Percentiles rank a stretch among this genome's conserved stretches.
phyloP scores from a whole-genome alignment of 2,888 invertebrate genomes.

The Drosophila demipolita region DNA sequence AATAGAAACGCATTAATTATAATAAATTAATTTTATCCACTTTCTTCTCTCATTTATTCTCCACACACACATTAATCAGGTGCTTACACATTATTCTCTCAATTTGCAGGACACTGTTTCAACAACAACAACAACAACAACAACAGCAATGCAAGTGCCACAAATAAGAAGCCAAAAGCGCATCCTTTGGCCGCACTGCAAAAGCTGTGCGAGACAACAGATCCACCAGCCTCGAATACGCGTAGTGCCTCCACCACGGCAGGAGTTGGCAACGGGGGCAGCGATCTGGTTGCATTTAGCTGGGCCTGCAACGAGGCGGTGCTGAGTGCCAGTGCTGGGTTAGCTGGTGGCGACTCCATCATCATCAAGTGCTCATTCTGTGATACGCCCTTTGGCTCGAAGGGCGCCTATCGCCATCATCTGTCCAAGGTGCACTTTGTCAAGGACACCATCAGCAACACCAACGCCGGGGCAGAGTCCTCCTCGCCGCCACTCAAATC shows the following conservation, averaged over 20 bases:
- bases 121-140: conserved; percentile 60
- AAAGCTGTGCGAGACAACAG: conserved; percentile 97
- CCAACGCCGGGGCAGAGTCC: conserved; percentile 87
- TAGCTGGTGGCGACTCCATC: conserved; percentile 87
- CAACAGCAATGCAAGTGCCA: conserved; percentile 40
- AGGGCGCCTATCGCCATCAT: conserved; percentile 98
- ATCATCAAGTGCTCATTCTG: conserved; percentile 98
- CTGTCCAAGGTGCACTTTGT: conserved; percentile 98
- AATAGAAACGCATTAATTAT: not conserved
- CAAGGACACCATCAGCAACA: conserved; percentile 88
- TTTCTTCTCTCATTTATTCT: not conserved
- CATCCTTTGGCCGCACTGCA: conserved; percentile 98
- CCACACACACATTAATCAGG: conserved; percentile 1
- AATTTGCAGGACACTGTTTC: conserved; percentile 57
- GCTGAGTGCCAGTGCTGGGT: conserved; percentile 87
- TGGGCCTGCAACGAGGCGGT: conserved; percentile 98
- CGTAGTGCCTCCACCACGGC: conserved; percentile 59
- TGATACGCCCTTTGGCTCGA: conserved; percentile 97
- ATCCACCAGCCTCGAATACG: conserved; percentile 85
- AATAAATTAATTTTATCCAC: not conserved
- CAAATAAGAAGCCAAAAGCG: conserved; percentile 85
- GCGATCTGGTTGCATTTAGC: conserved; percentile 92
- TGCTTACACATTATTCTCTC: not conserved
- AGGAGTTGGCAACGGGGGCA: conserved; percentile 53
- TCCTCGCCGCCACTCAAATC: conserved; percentile 86